phyloP scores from a whole-genome alignment of 2,888 invertebrate species.

The Myopa testacea region DNA sequence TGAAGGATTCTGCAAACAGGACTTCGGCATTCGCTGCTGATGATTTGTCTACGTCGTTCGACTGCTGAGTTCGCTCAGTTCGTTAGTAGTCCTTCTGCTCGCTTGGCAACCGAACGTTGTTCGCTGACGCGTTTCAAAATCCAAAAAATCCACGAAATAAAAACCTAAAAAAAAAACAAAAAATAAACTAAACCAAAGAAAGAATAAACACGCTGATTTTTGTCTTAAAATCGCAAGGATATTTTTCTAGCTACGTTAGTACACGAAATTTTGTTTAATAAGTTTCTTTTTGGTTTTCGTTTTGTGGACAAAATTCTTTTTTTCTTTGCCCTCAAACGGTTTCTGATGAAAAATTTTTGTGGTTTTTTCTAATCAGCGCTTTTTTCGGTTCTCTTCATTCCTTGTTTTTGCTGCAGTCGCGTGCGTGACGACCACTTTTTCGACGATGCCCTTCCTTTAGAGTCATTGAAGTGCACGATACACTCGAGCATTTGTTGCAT shows the following conservation, averaged over 20 bases:
- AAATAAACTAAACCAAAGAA: neutral
- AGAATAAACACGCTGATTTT: conserved; percentile 3
- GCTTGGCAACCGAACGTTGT: conserved; percentile 24
- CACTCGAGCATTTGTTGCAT: conserved; percentile 3
- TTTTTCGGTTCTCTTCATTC: neutral
- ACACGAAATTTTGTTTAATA: neutral
- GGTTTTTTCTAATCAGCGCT: conserved; percentile 19
- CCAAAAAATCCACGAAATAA: neutral
- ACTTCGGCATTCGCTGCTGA: neutral
- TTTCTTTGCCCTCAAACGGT: neutral
- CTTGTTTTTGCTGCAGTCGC: neutral
- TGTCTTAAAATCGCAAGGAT: neutral
- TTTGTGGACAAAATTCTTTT: neutral
- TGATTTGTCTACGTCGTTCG: neutral
- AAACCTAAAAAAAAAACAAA: neutral
- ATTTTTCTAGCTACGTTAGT: neutral
- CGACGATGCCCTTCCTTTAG: neutral
- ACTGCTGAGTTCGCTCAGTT: conserved; percentile 7
- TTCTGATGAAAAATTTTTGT: conserved; percentile 5
- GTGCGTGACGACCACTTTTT: neutral
- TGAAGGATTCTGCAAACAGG: conserved; percentile 20
- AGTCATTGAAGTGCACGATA: neutral
- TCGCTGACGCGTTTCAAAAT: neutral
- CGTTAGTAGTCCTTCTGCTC: conserved; percentile 36
- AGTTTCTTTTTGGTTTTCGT: neutral